phyloP scores from a whole-genome alignment of 2,797 vertebrate genomes.

The Oryzias sinensis region DNA sequence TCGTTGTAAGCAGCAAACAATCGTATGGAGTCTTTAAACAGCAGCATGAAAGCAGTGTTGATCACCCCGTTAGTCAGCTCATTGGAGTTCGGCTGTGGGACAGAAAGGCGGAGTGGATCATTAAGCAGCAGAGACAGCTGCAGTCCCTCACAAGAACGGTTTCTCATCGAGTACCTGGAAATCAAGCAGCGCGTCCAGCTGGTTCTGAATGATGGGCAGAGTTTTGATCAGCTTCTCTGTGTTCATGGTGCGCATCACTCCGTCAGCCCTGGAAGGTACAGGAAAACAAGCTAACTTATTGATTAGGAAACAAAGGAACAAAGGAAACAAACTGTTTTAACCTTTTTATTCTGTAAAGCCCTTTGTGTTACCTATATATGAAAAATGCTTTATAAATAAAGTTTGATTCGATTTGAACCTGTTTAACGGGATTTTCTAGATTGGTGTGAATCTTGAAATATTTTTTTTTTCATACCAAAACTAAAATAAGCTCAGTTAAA shows the following conservation, averaged over 20 bases:
- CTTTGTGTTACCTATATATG: too few relatives aligned
- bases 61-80: slow-evolving; percentile 94
- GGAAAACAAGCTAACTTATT: background rate
- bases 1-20: slow-evolving; percentile 97
- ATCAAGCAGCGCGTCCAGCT: slow-evolving; percentile 92
- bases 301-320: too few relatives aligned
- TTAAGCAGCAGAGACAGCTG: background rate
- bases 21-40: slow-evolving; percentile 96
- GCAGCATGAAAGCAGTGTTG: slow-evolving; percentile 93
- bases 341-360: too few relatives aligned
- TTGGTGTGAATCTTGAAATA: too few relatives aligned
- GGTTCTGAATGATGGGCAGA: slow-evolving; percentile 91
- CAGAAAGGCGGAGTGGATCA: background rate
- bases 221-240: slow-evolving; percentile 93
- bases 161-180: slow-evolving; percentile 84
- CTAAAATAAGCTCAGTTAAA: too few relatives aligned
- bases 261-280: slow-evolving; percentile 77
- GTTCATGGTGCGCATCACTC: slow-evolving; percentile 95
- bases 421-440: too few relatives aligned
- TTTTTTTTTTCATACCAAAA: too few relatives aligned
- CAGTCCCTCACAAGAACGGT: background rate
- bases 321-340: too few relatives aligned
- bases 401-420: too few relatives aligned
- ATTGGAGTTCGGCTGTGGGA: slow-evolving; percentile 86
- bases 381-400: too few relatives aligned